Evolutionary conservation across 2,888 invertebrate genomes (phyloP).

Genomic region (Ectemnius lituratus): DNA sequence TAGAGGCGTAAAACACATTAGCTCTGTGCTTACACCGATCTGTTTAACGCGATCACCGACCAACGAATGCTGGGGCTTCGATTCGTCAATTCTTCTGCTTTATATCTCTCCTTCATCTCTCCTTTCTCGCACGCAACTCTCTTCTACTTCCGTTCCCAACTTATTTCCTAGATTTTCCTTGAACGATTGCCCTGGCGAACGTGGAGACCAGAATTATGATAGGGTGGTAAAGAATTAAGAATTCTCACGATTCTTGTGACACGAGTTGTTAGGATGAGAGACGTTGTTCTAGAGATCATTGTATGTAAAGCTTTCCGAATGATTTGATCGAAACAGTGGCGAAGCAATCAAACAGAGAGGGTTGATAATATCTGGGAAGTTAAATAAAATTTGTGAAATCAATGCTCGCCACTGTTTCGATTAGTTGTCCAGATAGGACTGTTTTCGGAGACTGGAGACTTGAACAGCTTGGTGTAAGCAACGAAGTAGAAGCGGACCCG

Average conservation of each 20-base stretch:
- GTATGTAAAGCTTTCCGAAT: conserved; percentile 10
- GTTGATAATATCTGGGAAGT: neutral
- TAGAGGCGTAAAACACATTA: conserved; percentile 17
- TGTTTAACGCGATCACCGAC: conserved; percentile 22
- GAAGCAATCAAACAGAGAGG: neutral
- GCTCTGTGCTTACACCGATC: conserved; percentile 46
- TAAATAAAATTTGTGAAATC: neutral
- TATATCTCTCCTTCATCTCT: neutral
- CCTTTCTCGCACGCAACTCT: neutral
- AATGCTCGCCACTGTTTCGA: conserved; percentile 29
- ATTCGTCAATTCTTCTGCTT: neutral
- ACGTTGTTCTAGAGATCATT: neutral
- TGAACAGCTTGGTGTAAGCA: conserved; percentile 49
- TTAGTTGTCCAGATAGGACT: neutral
- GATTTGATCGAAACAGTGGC: conserved; percentile 30
- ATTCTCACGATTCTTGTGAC: no score
- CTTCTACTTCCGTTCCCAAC: neutral
- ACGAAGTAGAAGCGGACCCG: conserved; percentile 30
- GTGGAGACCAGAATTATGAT: neutral
- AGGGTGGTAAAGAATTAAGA: no score
- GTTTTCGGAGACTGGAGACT: conserved; percentile 1
- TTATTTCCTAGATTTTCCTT: conserved; percentile 16
- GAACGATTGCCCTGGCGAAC: conserved; percentile 14
- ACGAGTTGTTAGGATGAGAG: conserved; percentile 9
- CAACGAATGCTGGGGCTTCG: neutral